Conservation (phyloP, 2,797 vertebrate species). For the Pempheris klunzingeri region DNA sequence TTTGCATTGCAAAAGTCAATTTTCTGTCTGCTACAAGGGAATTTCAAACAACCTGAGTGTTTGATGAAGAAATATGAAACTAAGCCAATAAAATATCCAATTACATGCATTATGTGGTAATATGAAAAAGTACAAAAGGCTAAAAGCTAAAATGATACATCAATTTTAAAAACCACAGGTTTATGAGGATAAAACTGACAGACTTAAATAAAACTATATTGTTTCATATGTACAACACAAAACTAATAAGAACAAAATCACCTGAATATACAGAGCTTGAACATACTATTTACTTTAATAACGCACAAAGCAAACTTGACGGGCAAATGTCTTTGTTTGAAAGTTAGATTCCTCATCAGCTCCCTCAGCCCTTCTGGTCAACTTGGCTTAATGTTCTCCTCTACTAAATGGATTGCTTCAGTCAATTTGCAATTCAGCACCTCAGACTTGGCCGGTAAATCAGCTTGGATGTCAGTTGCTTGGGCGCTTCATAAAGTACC, state of each 20-base stretch:
- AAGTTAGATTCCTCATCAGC: slow-evolving; percentile 1
- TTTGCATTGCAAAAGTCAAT: slow-evolving; percentile 3
- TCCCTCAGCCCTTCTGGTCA: background rate
- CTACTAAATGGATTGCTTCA: slow-evolving; percentile 5
- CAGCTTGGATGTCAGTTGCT: slow-evolving; percentile 30
- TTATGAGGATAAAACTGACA: no score
- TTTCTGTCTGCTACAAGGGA: background rate
- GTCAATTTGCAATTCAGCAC: slow-evolving; percentile 27
- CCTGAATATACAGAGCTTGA: background rate
- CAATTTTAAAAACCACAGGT: no score
- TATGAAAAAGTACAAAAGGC: no score
- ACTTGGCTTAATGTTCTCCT: background rate
- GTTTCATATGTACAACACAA: background rate
- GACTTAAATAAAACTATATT: background rate
- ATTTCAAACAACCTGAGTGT: background rate
- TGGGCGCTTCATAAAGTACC: slow-evolving; percentile 21
- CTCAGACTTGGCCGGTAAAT: slow-evolving; percentile 23
- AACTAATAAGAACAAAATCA: background rate
- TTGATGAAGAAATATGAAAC: slow-evolving; percentile 10
- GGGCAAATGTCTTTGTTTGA: background rate
- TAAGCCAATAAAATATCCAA: background rate
- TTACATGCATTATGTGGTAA: background rate
- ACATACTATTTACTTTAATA: background rate
- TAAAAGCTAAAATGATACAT: no score
- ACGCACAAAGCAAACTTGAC: background rate